Conservation (phyloP, 2,797 vertebrate genomes). For the Tragopan temminckii region DNA sequence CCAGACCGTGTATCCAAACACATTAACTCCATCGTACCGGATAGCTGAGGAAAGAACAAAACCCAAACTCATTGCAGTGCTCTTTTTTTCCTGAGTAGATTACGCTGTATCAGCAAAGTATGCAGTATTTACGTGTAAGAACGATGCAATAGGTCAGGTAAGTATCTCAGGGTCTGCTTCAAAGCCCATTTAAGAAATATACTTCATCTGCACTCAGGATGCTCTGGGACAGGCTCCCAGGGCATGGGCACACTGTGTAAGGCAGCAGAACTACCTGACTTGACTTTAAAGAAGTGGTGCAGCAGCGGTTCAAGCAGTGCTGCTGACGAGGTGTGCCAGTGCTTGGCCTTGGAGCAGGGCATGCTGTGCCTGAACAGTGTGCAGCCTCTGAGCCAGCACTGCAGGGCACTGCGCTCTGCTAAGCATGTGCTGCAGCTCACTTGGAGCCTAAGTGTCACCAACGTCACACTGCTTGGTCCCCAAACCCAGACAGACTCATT, state of each 20-base stretch:
- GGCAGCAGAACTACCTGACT: neutral
- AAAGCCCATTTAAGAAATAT: neutral
- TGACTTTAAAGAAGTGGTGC: neutral
- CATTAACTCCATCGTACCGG: conserved; percentile 87
- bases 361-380: rapidly evolving
- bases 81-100: neutral
- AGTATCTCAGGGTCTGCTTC: neutral
- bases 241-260: neutral
- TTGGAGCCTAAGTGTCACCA: neutral
- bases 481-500: neutral
- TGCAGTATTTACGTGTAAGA: neutral
- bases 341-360: neutral
- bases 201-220: neutral
- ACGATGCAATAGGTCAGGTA: neutral
- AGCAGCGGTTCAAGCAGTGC: neutral
- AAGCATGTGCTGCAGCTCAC: neutral
- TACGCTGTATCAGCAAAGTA: neutral
- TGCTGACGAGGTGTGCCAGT: neutral
- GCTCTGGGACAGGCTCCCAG: neutral
- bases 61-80: neutral
- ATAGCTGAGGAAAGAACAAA: conserved; percentile 86
- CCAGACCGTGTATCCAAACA: conserved; percentile 97
- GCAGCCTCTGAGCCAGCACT: neutral
- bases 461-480: neutral
- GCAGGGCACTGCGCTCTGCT: neutral